Evolutionary conservation across 53 echinoderm and acorn worm species (phyloP), one percentile per base, ranked within the genome.

Genomic region (Holothuria scabra): DNA sequence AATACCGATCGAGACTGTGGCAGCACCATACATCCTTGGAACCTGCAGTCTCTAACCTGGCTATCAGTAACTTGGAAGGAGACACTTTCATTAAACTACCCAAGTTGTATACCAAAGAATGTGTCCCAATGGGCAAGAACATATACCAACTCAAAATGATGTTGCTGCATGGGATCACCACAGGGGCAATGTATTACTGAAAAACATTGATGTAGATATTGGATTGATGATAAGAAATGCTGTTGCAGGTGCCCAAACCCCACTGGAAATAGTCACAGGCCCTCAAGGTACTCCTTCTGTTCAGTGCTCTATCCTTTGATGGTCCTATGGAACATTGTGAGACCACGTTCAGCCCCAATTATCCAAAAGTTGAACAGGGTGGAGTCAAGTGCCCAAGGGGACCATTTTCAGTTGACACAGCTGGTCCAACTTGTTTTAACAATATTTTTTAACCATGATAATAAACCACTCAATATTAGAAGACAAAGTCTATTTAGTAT

Each of bases 211-310:
- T 59, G 89, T 70, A 44, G 89, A 89, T 21, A 89, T 89, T 61
- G 89, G 89, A 16, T 72, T 89, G 49, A 22, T 89, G 52, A 48
- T 89, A 7, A 81, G 89, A 26, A 89, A 85, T 61, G 81, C 79
- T 52, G 85, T 89, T 12, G 61, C 89, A 69, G 85, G 85, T 24
- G 85, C 85, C 34, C 80, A 85, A 57, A 85, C 85, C 10, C 85
- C 85, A 30, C 67, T 81, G 9, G 85, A 85, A 49, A 38, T 89
- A 57, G 65, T 79, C 1, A 85, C 80, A 26, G 85, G 89, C 59
- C 85, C 85, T 5, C 26, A 48, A 0, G 89, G 85, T 58, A 60
- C 68, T 12, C 89, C 89, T 28, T 67, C 57, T 85, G 89, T 81
- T 44, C 59, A 68, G 37, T 65, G 72, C 55, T 57, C 89, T 0